Conservation (phyloP, 1,140 invertebrate genomes). For the Pinna nobilis region DNA sequence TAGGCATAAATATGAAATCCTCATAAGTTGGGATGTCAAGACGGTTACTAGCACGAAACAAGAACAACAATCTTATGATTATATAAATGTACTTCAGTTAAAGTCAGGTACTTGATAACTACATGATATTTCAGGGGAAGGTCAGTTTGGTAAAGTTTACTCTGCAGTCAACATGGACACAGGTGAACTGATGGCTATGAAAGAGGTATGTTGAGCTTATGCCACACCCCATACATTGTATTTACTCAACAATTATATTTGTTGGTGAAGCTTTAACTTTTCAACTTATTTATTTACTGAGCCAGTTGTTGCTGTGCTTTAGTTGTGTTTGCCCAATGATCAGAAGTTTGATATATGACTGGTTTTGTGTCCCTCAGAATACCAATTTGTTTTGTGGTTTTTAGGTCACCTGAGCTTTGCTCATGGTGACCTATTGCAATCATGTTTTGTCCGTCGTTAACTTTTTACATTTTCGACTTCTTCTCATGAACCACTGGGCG, state of each 20-base stretch:
- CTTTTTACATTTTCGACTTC: no score
- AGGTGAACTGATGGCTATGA: constrained; percentile 95
- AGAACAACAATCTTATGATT: neutral
- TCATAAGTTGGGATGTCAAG: neutral
- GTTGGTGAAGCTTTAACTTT: no score
- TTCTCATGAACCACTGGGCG: no score
- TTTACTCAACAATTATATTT: constrained; percentile 16
- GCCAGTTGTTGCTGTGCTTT: no score
- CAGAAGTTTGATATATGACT: no score
- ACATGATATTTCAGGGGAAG: constrained; percentile 78
- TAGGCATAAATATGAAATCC: neutral
- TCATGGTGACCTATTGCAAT: no score
- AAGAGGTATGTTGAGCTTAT: constrained; percentile 79
- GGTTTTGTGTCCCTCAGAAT: no score
- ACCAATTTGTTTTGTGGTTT: no score
- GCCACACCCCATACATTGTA: neutral
- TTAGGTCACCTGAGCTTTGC: no score
- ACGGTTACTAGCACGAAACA: neutral
- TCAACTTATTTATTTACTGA: neutral
- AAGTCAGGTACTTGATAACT: neutral
- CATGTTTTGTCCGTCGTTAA: no score
- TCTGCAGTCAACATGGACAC: constrained; percentile 94
- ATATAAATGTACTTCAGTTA: neutral
- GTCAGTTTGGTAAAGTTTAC: constrained; percentile 90
- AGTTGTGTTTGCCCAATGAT: neutral